Conservation (phyloP, 2,797 vertebrate species). For the Pangasius macronema region DNA sequence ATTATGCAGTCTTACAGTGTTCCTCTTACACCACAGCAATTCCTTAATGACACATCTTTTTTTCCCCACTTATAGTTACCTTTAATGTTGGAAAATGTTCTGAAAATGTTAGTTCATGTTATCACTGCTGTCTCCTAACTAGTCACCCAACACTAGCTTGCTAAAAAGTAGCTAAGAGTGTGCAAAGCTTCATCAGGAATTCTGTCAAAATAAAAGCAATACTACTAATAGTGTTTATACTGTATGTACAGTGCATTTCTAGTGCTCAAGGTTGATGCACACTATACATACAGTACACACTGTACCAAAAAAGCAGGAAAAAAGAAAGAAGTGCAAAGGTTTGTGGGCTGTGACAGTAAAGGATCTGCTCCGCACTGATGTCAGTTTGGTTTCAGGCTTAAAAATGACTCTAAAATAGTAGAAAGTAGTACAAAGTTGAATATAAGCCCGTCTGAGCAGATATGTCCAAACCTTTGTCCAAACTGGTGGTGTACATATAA, state of each 20-base stretch:
- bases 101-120: background rate
- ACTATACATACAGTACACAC: background rate
- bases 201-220: background rate
- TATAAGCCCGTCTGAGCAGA: background rate
- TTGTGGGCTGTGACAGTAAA: background rate
- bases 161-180: background rate
- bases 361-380: background rate
- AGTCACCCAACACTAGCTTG: background rate
- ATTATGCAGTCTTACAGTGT: background rate
- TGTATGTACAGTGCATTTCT: too few species aligned
- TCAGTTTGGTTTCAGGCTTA: background rate
- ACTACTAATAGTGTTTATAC: background rate
- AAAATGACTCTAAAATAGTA: background rate
- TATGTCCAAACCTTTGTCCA: conserved; percentile 5
- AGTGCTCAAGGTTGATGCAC: background rate
- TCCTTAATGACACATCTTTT: background rate
- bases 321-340: background rate
- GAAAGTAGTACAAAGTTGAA: background rate
- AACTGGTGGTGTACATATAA: conserved; percentile 10
- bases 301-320: background rate
- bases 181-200: background rate
- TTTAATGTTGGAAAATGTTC: background rate
- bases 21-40: background rate
- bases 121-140: background rate
- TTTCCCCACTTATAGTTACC: background rate